phyloP scores from a whole-genome alignment of 2,797 vertebrate species.

The Neosilurus hyrtlii region DNA sequence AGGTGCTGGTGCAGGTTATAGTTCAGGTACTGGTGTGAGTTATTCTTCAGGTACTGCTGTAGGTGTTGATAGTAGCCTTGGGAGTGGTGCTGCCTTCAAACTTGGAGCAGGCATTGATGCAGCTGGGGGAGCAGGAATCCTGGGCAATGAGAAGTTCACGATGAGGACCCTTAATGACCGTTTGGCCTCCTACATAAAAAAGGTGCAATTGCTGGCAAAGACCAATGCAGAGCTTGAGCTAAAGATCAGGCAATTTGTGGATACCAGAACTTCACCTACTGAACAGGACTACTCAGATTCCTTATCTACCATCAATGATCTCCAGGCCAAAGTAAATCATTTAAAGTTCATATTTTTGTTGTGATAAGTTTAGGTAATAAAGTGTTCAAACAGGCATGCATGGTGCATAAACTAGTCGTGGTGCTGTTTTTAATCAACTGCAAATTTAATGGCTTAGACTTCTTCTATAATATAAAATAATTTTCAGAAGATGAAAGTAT shows the following conservation, averaged over 20 bases:
- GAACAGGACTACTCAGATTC: constrained; percentile 74
- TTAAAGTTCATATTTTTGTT: not conserved
- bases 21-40: not conserved
- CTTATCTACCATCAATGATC: constrained; percentile 74
- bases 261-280: constrained; percentile 61
- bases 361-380: not conserved
- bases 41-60: not conserved
- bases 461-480: not conserved
- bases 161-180: constrained; percentile 72
- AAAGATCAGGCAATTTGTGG: constrained; percentile 80
- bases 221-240: constrained; percentile 81
- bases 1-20: not conserved
- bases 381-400: not conserved
- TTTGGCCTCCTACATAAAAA: constrained; percentile 75
- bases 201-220: constrained; percentile 62
- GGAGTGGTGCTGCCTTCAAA: not conserved
- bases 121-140: not conserved
- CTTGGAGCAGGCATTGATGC: not conserved
- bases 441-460: not conserved
- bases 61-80: not conserved
- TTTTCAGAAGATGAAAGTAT: not conserved
- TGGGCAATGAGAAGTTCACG: constrained; percentile 60
- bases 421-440: not conserved
- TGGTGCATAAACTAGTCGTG: not conserved
- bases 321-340: constrained; percentile 76